Evolutionary conservation across 1,140 invertebrate genomes (phyloP), one percentile per base, ranked within the genome.

Genomic region (Sycophila sp.): DNA sequence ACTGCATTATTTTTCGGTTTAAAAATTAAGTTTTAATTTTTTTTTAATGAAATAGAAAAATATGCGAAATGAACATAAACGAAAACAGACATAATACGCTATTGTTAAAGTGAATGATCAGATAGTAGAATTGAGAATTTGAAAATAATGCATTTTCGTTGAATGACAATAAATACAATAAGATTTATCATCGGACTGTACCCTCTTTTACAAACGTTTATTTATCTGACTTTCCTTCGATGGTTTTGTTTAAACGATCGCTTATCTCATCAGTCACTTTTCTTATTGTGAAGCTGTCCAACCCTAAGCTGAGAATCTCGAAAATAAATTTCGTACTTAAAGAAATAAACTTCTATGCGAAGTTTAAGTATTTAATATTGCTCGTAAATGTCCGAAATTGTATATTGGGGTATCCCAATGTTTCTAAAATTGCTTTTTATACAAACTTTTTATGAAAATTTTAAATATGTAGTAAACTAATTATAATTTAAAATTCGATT

Each of bases 301-400:
- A 15, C 2, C 7, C 22, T 53, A 26, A 32, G 26, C 32, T 59
- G 32, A 34, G 5, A 59, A 15, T 26, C 15, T 26, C 15, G 11
- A 59, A 42, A 40, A 26, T 38, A 59, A 59, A 58, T 58, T 22
- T 59, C 7, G 4, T 59, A 13, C 17, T 22, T 59, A 26, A 59
- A 59, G 55, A 36, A 59, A 59, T 59, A 59, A 40, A 59, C 56
- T 40, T 58, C 26, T 36, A 22, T 38, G 55, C 22, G 34, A 56
- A 56, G 32, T 58, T 38, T 2, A 19, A 58, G 55, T 24, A 40
- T 38, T 40, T 4, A 40, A 40, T 40, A 26, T n/a, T 4, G 2
- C 19, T 8, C 34, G 13, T 4, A 26, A 40, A 26, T 40, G 34
- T 32, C 30, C n/a, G 28, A 15, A 4, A 40, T 40, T 40, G 15